Evolutionary conservation across 2,113 vertebrate species (phyloP).

Genomic region (Dipodomys ordii): DNA sequence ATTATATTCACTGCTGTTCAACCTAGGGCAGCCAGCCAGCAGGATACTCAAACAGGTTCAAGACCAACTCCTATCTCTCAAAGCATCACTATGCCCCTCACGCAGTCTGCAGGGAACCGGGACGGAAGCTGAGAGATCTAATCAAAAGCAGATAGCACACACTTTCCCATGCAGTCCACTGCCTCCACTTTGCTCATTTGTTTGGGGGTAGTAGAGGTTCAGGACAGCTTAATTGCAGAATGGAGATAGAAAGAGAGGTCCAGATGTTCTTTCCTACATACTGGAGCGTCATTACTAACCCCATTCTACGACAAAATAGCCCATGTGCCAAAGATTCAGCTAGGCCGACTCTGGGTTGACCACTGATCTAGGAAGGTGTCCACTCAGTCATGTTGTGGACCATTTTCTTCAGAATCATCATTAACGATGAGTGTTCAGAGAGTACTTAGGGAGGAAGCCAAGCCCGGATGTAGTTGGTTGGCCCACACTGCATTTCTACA

Average conservation of each 20-base stretch:
- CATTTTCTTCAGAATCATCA: background rate
- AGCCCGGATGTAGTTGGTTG: background rate
- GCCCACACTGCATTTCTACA: background rate
- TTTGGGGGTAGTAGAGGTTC: background rate
- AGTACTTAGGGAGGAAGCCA: background rate
- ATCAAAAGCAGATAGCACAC: background rate
- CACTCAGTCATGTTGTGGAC: background rate
- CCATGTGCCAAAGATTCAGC: background rate
- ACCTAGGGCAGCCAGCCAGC: too few relatives aligned
- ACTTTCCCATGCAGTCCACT: background rate
- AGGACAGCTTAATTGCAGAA: background rate
- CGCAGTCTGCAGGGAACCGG: too few relatives aligned
- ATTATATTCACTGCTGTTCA: too few relatives aligned
- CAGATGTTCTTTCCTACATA: background rate
- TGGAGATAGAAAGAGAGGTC: background rate
- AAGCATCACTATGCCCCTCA: background rate
- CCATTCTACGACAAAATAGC: background rate
- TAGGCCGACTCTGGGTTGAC: background rate
- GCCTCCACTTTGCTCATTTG: background rate
- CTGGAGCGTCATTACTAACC: background rate
- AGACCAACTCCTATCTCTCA: background rate
- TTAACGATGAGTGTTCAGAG: background rate
- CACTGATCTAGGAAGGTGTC: background rate
- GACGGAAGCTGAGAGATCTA: background rate
- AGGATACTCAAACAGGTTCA: background rate